phyloP scores from a whole-genome alignment of 1,140 invertebrate genomes.

The Lepidotrigona ventralis region DNA sequence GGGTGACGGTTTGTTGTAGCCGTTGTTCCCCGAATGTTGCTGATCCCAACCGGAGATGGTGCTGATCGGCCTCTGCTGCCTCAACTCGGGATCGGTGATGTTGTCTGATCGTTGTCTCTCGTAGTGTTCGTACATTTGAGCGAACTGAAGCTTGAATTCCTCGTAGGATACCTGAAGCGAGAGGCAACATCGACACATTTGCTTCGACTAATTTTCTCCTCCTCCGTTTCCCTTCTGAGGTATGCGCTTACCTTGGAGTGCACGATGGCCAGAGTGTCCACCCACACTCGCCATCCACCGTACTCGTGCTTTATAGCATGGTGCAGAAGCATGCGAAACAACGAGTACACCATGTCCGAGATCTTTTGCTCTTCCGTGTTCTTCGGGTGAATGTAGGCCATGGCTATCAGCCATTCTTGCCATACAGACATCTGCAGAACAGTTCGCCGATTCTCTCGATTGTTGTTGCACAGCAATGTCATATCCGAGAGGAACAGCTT shows the following conservation, averaged over 20 bases:
- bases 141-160: conserved; percentile 97
- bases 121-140: conserved; percentile 98
- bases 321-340: conserved; percentile 98
- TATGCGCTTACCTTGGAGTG: conserved; percentile 93
- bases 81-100: conserved; percentile 94
- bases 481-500: conserved; percentile 98
- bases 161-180: conserved; percentile 92
- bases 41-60: conserved; percentile 97
- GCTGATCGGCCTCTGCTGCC: conserved; percentile 95
- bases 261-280: conserved; percentile 99
- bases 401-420: conserved; percentile 99
- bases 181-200: neutral
- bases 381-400: conserved; percentile 98
- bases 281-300: conserved; percentile 99
- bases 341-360: conserved; percentile 98
- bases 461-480: conserved; percentile 98
- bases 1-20: conserved; percentile 71
- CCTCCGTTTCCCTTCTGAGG: too few relatives aligned
- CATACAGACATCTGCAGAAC: conserved; percentile 99
- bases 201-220: neutral
- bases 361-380: conserved; percentile 97
- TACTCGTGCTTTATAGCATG: conserved; percentile 99
- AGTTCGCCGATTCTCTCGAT: conserved; percentile 96
- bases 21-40: conserved; percentile 79
- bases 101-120: conserved; percentile 95